Evolutionary conservation across 2,797 vertebrate genomes (phyloP), one percentile per base, ranked within the genome.

Genomic region (Hypotaenidia okinawae): DNA sequence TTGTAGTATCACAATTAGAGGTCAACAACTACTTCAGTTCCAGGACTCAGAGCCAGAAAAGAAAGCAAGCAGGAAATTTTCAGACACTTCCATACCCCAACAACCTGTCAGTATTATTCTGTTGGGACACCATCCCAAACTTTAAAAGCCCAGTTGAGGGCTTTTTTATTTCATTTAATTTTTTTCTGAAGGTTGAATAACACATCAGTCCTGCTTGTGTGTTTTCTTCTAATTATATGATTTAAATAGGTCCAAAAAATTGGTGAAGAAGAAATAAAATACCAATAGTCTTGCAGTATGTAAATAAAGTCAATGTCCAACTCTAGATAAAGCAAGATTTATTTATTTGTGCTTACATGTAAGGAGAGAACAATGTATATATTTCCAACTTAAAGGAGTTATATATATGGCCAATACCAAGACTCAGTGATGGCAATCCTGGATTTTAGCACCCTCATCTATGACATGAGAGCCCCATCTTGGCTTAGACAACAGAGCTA

Each of bases 11-110:
- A 33, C 16, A 79, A 19, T 84, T 73, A 88, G 83, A 94, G 61
- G 59, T 84, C 90, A 94, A 51, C 68, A 94, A 55, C 24, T 64
- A 35, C 55, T 94, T 87, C 37, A 55, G 23, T 70, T 89, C 66
- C 61, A 87, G 61, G 15, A 58, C 45, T 74, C 11, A 37, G 51
- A 66, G 4, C 32, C 73, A 66, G 35, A 62, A 89, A 80, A 75
- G 6, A 78, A 92, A 86, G 16, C 11, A 79, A 84, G 33, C 13
- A 76, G 55, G 33, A 69, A 88, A n/a, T 16, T 54, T 85, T 32
- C 18, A 39, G 47, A 68, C 66, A 28, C 5, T 41, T 72, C 17
- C 25, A 23, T 80, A 23, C 13, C 79, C 35, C n/a, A 41, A 27
- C 3, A 84, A 14, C 4, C 25, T 72, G 10, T 49, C 47, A 11